Base-by-base conservation (phyloP, 2,888 invertebrate species). In the Pandemis cinnamomeana region DNA sequence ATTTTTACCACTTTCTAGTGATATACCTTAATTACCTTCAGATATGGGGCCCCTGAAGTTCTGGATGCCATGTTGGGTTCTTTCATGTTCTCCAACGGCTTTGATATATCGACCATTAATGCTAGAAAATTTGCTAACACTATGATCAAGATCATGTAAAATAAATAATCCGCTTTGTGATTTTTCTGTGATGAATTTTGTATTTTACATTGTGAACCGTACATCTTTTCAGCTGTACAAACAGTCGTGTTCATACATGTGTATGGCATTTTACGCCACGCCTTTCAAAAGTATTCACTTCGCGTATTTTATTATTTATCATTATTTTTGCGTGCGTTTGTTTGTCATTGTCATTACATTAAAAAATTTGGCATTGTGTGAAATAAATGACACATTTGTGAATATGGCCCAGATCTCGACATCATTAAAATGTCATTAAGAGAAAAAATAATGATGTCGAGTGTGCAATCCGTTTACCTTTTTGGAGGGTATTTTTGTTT, bases 401-500 rank as follows among this genome's bases (percentile, higher is more conserved):
- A 72, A 69, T 72, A 72, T 72, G 72, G 64, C 58, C 20, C 20
- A 13, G 4, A 41, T 48, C 72, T 72, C 72, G 41, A 42, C 63
- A 71, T 71, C 70, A 55, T 69, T 72, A 67, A 71, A 72, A 58
- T 69, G 63, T 64, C 68, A 69, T 63, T 67, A 62, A 41, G 27
- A 27, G 11, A 42, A 27, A 68, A 69, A 69, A 72, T 63, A 72
- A 72, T 72, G 72, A 72, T 69, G 68, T 64, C 27, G 68, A 55
- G 62, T 63, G 67, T 69, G 63, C 5, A 62, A 36, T 64, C 10
- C 20, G 15, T 58, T 27, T 70, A 78, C 78, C 79, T 81, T 81
- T 72, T 79, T 82, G 82, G 78, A 79, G 80, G 78, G 72, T 71
- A n/a, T 64, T 64, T 64, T 48, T 7, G n/a, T 44, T 44, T 20